These are phyloP conservation scores for Trichopoda pennipes DNA, from an alignment of 2,888 invertebrate species.

Conservation along the genomic window DNA sequence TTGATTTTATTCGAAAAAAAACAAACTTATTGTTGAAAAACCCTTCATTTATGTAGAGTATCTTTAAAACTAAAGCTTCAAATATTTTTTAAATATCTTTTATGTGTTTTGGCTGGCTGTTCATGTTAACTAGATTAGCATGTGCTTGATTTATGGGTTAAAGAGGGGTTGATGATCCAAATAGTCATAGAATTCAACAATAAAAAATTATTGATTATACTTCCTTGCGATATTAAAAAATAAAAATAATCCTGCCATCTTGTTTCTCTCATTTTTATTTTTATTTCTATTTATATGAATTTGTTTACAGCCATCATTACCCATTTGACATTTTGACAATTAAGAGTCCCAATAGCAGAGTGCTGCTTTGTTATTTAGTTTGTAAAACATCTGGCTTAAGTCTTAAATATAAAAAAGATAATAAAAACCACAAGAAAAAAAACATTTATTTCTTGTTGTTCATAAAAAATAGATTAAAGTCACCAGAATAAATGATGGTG, in stretches of 20 bases:
- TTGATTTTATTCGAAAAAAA: no score
- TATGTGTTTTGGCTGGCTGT: neutral
- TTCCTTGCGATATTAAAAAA: slow-evolving; percentile 1
- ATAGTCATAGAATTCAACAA: slow-evolving; percentile 52
- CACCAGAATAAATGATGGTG: slow-evolving; percentile 1
- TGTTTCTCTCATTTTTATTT: slow-evolving; percentile 15
- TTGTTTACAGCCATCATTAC: slow-evolving; percentile 48
- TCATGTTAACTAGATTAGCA: slow-evolving; percentile 10
- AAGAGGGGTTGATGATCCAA: slow-evolving; percentile 50
- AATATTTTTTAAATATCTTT: neutral
- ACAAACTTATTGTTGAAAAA: no score
- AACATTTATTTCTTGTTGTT: slow-evolving; percentile 13
- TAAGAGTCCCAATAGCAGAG: slow-evolving; percentile 23
- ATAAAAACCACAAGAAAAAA: neutral
- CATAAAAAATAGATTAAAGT: slow-evolving; percentile 41
- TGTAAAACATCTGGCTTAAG: slow-evolving; percentile 35
- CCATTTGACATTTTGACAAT: slow-evolving; percentile 52
- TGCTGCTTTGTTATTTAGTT: neutral
- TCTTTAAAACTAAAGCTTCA: neutral
- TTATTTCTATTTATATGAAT: no score
- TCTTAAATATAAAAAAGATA: neutral
- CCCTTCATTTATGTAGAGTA: no score
- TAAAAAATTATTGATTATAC: neutral
- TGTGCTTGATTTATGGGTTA: slow-evolving; percentile 51
- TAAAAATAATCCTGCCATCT: slow-evolving; percentile 17